Evolutionary conservation across 2,113 vertebrate genomes (phyloP), one percentile per base, ranked within the genome.

Genomic region (Tetraodon nigroviridis): DNA sequence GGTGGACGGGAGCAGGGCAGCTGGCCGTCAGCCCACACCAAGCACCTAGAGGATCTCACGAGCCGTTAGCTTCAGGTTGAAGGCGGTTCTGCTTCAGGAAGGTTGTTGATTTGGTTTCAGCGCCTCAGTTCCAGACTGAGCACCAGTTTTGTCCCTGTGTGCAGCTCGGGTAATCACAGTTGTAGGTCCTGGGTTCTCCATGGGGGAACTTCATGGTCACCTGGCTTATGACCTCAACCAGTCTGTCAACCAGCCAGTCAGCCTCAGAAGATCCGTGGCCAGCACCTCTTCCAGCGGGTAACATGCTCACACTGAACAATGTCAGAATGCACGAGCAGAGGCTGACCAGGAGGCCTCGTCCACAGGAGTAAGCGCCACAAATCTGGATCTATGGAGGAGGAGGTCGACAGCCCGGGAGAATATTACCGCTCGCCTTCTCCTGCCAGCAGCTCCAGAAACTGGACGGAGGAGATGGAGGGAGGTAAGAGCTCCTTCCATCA

Each of bases 381-480:
- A 83, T 97, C 96, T 0, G 95, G 95, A 75, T 99, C 96, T 49
- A 92, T 98, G 89, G 96, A 98, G 87, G 96, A 97, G 0, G 96
- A 98, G 72, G 92, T 93, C 10, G 95, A 96, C 83, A 98, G 96
- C 82, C 96, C 96, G 0, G 94, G 94, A 24, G 96, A 98, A 69
- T 98, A 94, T 80, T 98, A 98, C 89, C 92, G 94, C 53, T 98
- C 96, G 29, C 95, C 96, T 51, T 94, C 95, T 41, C 96, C 96
- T 51, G 96, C 94, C 66, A 95, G 95, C 91, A 95, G 94, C 88
- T 98, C 93, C 84, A 92, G 95, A 71, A 97, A 96, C 92, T 99
- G 96, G 95, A 93, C 91, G 20, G 96, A 98, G 62, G 96, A 99
- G 79, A 94, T 98, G 89, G 96, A 99, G 91, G 96, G 94, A 91